phyloP scores from a whole-genome alignment of 2,888 invertebrate genomes.

The Diogma glabrata region DNA sequence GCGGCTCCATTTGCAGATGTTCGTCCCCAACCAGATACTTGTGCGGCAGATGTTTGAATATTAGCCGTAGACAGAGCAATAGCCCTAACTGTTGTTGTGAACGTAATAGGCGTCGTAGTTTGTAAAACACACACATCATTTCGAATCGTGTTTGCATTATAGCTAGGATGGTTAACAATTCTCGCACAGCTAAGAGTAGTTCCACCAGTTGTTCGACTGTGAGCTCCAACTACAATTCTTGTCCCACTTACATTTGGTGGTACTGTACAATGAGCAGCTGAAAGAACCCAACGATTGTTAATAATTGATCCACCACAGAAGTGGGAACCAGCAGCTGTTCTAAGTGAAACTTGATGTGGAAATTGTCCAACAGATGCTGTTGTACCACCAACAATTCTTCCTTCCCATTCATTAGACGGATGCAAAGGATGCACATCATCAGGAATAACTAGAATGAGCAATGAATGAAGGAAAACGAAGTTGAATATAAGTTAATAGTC shows the following conservation, averaged over 20 bases:
- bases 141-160: constrained; percentile 9
- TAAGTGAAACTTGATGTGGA: constrained; percentile 21
- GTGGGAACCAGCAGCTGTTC: constrained; percentile 18
- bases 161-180: constrained; percentile 15
- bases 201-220: constrained; percentile 7
- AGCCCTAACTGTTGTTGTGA: constrained; percentile 7
- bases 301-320: constrained; percentile 24
- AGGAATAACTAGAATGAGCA: too few species aligned
- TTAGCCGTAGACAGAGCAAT: constrained; percentile 2
- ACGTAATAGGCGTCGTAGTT: constrained; percentile 7
- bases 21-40: constrained; percentile 11
- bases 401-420: constrained; percentile 3
- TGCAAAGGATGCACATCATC: too few species aligned
- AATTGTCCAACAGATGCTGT: constrained; percentile 19
- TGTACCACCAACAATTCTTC: constrained; percentile 22
- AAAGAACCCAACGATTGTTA: constrained; percentile 20
- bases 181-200: not conserved
- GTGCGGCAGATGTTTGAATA: too few species aligned
- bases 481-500: too few species aligned
- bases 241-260: constrained; percentile 9
- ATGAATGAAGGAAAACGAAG: too few species aligned
- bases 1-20: constrained; percentile 11
- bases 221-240: constrained; percentile 11
- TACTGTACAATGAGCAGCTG: constrained; percentile 24
- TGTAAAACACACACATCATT: constrained; percentile 14